Evolutionary conservation across 2,888 invertebrate genomes (phyloP).

Genomic region (Acrobasis consociella): DNA sequence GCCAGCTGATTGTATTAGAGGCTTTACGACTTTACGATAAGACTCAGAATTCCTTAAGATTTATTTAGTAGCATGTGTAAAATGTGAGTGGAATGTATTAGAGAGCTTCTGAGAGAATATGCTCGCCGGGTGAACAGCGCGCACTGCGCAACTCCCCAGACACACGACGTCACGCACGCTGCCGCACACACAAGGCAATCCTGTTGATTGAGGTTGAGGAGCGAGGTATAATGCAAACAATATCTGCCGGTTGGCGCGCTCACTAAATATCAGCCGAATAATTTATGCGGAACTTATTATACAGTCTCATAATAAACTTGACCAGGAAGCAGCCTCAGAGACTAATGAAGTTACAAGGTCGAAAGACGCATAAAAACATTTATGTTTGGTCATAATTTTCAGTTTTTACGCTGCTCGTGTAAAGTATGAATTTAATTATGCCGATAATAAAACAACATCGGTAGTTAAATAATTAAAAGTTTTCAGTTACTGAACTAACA

Average conservation of each 20-base stretch:
- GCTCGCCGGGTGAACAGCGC: slow-evolving; percentile 74
- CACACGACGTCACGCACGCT: slow-evolving; percentile 68
- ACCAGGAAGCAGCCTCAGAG: neutral
- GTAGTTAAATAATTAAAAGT: too few relatives aligned
- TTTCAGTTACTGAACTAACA: too few relatives aligned
- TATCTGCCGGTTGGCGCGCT: slow-evolving; percentile 35
- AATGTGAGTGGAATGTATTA: slow-evolving; percentile 54
- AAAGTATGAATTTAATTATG: neutral
- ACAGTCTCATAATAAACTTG: slow-evolving; percentile 29
- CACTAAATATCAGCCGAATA: slow-evolving; percentile 33
- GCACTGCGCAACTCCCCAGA: slow-evolving; percentile 82
- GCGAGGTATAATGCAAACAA: slow-evolving; percentile 43
- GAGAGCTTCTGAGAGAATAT: slow-evolving; percentile 51
- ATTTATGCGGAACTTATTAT: slow-evolving; percentile 34
- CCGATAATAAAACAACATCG: neutral
- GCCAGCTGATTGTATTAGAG: slow-evolving; percentile 22
- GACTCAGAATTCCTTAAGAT: slow-evolving; percentile 35
- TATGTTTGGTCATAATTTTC: neutral
- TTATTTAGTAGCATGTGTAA: slow-evolving; percentile 34
- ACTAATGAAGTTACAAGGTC: slow-evolving; percentile 4
- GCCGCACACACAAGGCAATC: slow-evolving; percentile 47
- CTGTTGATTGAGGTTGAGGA: slow-evolving; percentile 22
- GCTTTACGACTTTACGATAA: slow-evolving; percentile 27
- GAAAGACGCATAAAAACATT: slow-evolving; percentile 1
- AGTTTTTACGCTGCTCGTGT: neutral